These are phyloP conservation scores for Osmoderma eremita DNA, from an alignment of 2,888 invertebrate species.

Conservation along the genomic window DNA sequence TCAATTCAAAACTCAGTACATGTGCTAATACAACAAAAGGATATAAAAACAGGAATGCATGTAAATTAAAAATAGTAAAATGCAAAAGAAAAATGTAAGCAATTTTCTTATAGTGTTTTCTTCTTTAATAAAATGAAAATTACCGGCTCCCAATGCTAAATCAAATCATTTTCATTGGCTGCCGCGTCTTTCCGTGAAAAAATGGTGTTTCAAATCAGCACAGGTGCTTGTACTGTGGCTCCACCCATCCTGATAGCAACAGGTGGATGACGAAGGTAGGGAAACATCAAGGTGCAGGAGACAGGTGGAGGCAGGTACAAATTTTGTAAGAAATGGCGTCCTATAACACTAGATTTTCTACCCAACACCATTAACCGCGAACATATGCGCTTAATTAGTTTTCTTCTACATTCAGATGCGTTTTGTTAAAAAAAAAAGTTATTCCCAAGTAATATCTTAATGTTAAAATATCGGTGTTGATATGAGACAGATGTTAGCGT, in stretches of 20 bases:
- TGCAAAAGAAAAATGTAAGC: too few relatives aligned
- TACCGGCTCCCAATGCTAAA: too few relatives aligned
- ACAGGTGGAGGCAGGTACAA: conserved; percentile 21
- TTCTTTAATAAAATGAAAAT: too few relatives aligned
- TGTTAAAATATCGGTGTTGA: conserved; percentile 34
- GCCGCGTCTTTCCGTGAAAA: conserved; percentile 12
- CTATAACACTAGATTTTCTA: background rate
- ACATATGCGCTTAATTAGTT: conserved; percentile 27
- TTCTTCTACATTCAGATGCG: background rate
- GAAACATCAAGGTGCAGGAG: conserved; percentile 8
- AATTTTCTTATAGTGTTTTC: too few relatives aligned
- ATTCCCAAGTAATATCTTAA: conserved; percentile 1
- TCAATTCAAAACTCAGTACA: too few relatives aligned
- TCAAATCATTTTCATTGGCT: conserved; percentile 11
- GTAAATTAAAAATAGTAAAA: too few relatives aligned
- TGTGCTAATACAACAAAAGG: too few relatives aligned
- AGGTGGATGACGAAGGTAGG: conserved; percentile 24
- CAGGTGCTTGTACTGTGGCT: conserved; percentile 14
- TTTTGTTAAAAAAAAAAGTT: conserved; percentile 13
- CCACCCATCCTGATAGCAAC: conserved; percentile 29
- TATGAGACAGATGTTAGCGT: conserved; percentile 36
- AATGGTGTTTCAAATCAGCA: conserved; percentile 29
- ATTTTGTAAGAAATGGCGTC: conserved; percentile 12
- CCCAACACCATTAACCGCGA: background rate
- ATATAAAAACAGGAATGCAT: too few relatives aligned